Conservation (phyloP, 2,888 invertebrate species). For the Nycteola revayana region DNA sequence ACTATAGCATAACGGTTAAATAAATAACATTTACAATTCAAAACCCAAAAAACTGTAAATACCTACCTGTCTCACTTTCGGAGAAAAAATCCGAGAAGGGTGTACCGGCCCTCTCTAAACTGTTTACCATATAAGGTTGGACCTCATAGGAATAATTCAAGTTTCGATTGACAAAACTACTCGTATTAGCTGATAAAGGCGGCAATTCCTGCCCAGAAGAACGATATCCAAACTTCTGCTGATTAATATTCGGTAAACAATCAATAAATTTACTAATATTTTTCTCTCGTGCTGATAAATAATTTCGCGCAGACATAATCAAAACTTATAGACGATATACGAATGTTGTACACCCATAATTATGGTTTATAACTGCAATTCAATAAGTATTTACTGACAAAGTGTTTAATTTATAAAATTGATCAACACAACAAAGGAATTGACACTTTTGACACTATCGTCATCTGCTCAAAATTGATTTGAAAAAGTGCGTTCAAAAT, state of each 20-base stretch:
- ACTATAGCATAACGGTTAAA: no score
- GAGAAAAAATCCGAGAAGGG: constrained; percentile 75
- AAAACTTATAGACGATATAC: constrained; percentile 26
- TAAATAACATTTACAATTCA: no score
- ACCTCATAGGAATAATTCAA: constrained; percentile 59
- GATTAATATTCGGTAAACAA: constrained; percentile 67
- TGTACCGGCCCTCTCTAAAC: constrained; percentile 58
- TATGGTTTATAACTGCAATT: constrained; percentile 7
- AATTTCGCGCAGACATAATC: constrained; percentile 75
- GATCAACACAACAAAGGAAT: no score
- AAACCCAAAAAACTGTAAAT: no score
- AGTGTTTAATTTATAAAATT: no score
- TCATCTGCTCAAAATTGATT: no score
- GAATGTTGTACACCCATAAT: constrained; percentile 25
- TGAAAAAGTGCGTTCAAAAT: no score
- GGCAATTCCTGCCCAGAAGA: constrained; percentile 54
- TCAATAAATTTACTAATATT: constrained; percentile 62
- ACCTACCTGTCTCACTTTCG: constrained; percentile 73
- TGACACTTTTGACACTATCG: no score
- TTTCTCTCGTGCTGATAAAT: constrained; percentile 67
- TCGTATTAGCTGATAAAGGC: constrained; percentile 57
- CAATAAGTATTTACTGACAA: no score
- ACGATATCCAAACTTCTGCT: constrained; percentile 59
- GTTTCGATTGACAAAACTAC: constrained; percentile 59
- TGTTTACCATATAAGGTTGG: constrained; percentile 49